Conservation (phyloP, 2,888 invertebrate species). For the Candidula unifasciata region DNA sequence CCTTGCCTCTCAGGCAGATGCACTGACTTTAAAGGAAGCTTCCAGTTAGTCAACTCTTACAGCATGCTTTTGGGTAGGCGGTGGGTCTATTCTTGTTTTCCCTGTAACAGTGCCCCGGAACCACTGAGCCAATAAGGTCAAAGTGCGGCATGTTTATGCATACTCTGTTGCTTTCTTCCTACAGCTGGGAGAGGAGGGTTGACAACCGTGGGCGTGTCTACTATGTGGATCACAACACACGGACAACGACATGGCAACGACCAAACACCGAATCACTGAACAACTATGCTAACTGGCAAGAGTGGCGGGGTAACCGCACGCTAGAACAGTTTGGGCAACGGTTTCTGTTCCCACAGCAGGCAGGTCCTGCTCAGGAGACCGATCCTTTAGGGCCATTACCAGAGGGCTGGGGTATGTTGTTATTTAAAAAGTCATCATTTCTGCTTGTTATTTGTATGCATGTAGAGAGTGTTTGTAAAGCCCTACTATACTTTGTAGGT, state of each 20-base stretch:
- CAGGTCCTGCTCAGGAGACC: constrained; percentile 70
- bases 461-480: no score
- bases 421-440: background rate
- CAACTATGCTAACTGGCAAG: constrained; percentile 92
- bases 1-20: no score
- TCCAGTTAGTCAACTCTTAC: no score
- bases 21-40: no score
- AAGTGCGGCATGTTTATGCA: background rate
- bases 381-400: constrained; percentile 89
- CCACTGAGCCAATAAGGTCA: no score
- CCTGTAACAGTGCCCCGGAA: no score
- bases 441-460: background rate
- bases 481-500: no score
- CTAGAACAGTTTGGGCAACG: constrained; percentile 74
- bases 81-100: no score
- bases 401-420: constrained; percentile 88
- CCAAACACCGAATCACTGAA: constrained; percentile 82
- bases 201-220: constrained; percentile 92
- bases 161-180: background rate
- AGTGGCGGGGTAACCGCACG: constrained; percentile 88
- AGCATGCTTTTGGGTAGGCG: no score
- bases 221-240: constrained; percentile 98
- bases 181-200: constrained; percentile 91
- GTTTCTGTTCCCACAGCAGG: constrained; percentile 69
- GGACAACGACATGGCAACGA: constrained; percentile 96